Evolutionary conservation across 1,140 invertebrate genomes (phyloP).

Genomic region (Zaprionus camerounensis): DNA sequence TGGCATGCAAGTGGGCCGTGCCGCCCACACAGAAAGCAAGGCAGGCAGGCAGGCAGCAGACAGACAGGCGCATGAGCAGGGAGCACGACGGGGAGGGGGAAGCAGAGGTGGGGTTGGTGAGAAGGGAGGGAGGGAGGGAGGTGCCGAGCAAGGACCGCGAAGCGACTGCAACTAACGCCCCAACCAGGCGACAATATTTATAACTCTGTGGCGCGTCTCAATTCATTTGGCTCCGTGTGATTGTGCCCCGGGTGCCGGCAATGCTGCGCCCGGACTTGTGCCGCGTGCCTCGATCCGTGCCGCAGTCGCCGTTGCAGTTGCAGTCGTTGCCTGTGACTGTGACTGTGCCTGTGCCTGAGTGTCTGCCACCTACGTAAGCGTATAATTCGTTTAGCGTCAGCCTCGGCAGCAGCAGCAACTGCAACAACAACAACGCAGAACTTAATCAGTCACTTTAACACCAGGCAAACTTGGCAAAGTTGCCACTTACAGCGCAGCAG

Average conservation of each 20-base stretch:
- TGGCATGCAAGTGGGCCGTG: constrained; percentile 36
- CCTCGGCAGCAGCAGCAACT: constrained; percentile 33
- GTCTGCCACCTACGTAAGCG: constrained; percentile 81
- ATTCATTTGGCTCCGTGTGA: constrained; percentile 72
- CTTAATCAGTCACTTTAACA: constrained; percentile 83
- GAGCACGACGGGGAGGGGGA: background rate
- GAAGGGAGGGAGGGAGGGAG: background rate
- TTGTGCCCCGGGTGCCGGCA: constrained; percentile 19
- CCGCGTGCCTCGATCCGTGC: background rate
- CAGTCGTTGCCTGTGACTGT: background rate
- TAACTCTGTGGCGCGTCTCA: constrained; percentile 79
- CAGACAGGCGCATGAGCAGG: background rate
- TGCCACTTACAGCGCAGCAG: constrained; percentile 59
- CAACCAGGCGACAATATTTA: constrained; percentile 74
- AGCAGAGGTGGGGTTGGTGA: background rate
- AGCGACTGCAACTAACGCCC: constrained; percentile 48
- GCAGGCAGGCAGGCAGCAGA: background rate
- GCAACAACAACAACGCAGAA: constrained; percentile 60
- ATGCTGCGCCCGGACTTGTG: constrained; percentile 4
- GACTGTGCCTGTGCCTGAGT: constrained; percentile 52
- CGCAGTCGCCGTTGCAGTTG: too few species aligned
- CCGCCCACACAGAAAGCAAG: constrained; percentile 36
- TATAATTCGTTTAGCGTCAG: constrained; percentile 81
- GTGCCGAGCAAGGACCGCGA: constrained; percentile 16
- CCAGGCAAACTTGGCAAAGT: constrained; percentile 44